Evolutionary conservation across 2,888 invertebrate species (phyloP), one percentile per base, ranked within the genome.

Genomic region (Arge pagana): DNA sequence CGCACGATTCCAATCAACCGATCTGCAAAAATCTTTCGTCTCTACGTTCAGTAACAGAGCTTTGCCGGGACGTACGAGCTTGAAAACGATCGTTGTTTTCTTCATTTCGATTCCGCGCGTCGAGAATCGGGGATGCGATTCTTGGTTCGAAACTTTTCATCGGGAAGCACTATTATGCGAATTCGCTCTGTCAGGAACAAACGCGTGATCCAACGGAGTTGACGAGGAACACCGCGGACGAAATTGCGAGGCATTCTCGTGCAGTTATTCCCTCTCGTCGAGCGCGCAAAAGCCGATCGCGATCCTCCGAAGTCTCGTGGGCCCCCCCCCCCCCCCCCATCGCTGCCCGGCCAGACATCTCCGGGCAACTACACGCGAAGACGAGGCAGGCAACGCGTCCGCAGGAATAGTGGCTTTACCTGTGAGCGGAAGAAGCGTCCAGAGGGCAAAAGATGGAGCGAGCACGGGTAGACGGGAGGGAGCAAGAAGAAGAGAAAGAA

Each of bases 231-330:
- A 31, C n/a, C 4, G 35, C 53, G 60, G 57, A 58, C 55, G 54
- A 61, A 57, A 60, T 24, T 48, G 52, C 48, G 45, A 50, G 49
- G 53, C 53, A 54, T 51, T 61, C 60, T 58, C 58, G 40, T 54
- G 52, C 56, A 54, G 55, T 68, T 65, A 64, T 67, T 58, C 57
- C 48, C 55, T 56, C 52, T 36, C 62, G 56, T 3, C 8, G 28
- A 26, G 30, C 30, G 61, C 64, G 65, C 63, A 67, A 72, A 72
- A 70, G 70, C 70, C 66, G 63, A 70, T 65, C 61, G 63, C 48
- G 52, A 56, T 57, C 59, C 61, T 65, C 61, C 62, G 61, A 59
- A 59, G 59, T 67, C 67, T 62, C 65, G 61, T 61, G 65, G 60
- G 60, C 56, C 19, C 19, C 30, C 19, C 13, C 3, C 16, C 30